A percentile compares a stretch with the other conserved stretches of the same genome.
Conservation (phyloP, 2,888 invertebrate genomes). For the Platerodrilus igneus region DNA sequence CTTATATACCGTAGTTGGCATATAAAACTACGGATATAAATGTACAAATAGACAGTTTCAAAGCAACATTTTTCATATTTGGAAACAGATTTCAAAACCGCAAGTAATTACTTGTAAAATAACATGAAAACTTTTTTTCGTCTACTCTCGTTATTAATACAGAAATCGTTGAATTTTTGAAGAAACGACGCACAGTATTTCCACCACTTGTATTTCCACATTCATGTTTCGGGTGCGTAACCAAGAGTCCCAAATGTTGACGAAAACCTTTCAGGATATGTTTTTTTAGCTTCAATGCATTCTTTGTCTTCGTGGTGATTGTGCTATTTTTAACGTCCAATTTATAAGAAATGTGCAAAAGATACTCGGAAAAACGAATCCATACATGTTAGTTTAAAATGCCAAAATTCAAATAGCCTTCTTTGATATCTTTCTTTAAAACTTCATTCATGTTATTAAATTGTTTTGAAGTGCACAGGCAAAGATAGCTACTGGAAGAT, state of each 20-base stretch:
- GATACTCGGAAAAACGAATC: constrained; percentile 17
- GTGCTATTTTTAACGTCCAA: constrained; percentile 1
- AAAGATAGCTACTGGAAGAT: constrained; percentile 1
- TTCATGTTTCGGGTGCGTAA: too few species aligned
- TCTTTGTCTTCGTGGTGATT: not conserved
- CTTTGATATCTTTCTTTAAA: constrained; percentile 8
- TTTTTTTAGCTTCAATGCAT: too few species aligned
- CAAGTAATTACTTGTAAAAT: not conserved
- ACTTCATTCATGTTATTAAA: too few species aligned
- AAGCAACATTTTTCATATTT: not conserved
- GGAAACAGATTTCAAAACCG: not conserved
- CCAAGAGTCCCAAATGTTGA: constrained; percentile 1
- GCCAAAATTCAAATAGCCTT: constrained; percentile 20
- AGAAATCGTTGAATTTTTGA: too few species aligned
- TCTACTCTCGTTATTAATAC: too few species aligned
- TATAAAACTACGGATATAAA: too few species aligned
- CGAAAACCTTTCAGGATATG: too few species aligned
- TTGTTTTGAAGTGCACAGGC: constrained; percentile 4
- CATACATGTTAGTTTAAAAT: constrained; percentile 24
- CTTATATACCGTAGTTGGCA: too few species aligned
- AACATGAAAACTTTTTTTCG: not conserved
- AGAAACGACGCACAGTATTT: too few species aligned
- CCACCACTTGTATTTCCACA: too few species aligned
- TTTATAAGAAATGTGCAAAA: constrained; percentile 5
- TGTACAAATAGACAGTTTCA: too few species aligned